These are phyloP conservation scores for Siniperca obscura DNA, from an alignment of 2,797 vertebrate genomes.

Conservation along the genomic window DNA sequence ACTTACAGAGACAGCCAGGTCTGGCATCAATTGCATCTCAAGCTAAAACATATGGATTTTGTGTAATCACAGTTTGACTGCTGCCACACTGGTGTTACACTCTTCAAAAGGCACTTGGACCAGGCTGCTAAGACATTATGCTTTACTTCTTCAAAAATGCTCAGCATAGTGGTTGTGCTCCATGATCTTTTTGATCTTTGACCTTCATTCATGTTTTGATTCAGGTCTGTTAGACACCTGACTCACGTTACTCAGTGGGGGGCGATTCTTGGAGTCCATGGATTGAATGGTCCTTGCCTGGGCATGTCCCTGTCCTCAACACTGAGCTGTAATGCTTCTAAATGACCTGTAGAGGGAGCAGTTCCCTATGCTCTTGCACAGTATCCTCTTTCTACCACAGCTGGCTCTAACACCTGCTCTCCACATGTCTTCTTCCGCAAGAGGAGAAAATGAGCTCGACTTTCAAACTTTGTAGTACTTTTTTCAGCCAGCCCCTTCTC, in stretches of 20 bases:
- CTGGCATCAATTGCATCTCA: conserved; percentile 2
- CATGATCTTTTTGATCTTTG: background rate
- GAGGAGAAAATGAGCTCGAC: conserved; percentile 76
- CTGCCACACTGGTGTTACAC: background rate
- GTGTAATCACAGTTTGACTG: background rate
- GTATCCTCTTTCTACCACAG: conserved; percentile 44
- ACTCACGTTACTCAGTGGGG: background rate
- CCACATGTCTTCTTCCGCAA: conserved; percentile 81
- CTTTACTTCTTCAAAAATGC: background rate
- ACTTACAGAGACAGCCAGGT: background rate
- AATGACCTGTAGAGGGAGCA: conserved; percentile 78
- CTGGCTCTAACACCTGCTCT: conserved; percentile 83
- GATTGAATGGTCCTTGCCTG: conserved; percentile 22
- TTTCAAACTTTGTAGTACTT: conserved; percentile 71
- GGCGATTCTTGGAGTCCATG: background rate
- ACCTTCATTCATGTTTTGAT: conserved; percentile 1
- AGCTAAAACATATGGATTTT: conserved; percentile 10
- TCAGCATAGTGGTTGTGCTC: background rate
- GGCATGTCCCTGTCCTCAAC: conserved; percentile 40
- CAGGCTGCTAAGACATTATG: background rate
- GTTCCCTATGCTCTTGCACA: conserved; percentile 56
- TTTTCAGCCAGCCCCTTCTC: conserved; percentile 24
- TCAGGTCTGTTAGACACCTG: background rate
- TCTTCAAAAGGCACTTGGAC: background rate
- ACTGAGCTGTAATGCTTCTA: conserved; percentile 31